Base-by-base conservation (phyloP, 2,888 invertebrate species). In the Drosophila multiciliata region DNA sequence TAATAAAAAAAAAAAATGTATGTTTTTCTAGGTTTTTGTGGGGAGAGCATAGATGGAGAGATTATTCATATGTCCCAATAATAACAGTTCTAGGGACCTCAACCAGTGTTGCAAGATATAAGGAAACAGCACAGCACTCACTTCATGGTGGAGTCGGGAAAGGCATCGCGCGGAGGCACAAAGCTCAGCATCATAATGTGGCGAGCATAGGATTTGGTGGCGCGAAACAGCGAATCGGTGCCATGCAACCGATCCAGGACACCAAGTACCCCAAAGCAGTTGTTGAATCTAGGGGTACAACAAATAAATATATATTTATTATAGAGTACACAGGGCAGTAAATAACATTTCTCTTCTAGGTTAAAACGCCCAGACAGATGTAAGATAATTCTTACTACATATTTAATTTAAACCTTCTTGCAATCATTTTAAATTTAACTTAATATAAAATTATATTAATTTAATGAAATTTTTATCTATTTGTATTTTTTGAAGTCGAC, bases 231-330 rank as follows among this genome's bases (percentile, higher is more conserved):
- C 1, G 94, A 94, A 90, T 97, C 97, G 0, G 97, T 97, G 38
- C 97, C 97, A 91, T 97, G 97, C 9, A 97, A 92, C 55, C 96
- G 95, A 92, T 97, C 97, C 84, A 97, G 92, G 0, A 97, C 95
- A 1, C 97, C 97, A 73, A 97, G 93, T 2, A 97, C 96, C 2
- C 97, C 97, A 92, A 95, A 97, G 90, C 97, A 97, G 90, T 97
- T 96, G 89, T 96, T 97, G 92, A 97, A 97, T 92, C 97, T 97
- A 90, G 33, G 87, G 87, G 66, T 12, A 29, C 3, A 15, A 40
- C 26, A 57, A 9, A 52, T 32, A 33, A 2, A 33, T 12, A 33
- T 20, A 4, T 15, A 0, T 29, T 29, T 35, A 5, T 8, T 32
- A 3, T 12, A 32, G 7, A 49, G 26, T 17, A 26, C 26, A 26